Evolutionary conservation across 2,797 vertebrate species (phyloP).

Genomic region (Naso thynnoides): DNA sequence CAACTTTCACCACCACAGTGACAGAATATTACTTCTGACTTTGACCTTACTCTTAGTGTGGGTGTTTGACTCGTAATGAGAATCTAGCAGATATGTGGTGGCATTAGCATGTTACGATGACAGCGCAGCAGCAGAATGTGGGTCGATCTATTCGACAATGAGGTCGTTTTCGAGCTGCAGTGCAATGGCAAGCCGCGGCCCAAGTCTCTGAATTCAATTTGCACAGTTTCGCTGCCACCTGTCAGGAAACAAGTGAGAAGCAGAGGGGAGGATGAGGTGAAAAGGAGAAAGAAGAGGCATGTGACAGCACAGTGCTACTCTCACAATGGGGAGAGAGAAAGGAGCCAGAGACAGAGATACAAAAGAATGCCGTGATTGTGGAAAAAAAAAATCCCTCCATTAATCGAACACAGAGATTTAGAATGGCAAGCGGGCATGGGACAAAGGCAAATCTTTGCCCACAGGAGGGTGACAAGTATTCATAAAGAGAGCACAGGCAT

Average conservation of each 20-base stretch:
- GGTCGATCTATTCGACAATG: slow-evolving; percentile 37
- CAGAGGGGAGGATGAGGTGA: slow-evolving; percentile 47
- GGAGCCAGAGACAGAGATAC: slow-evolving; percentile 16
- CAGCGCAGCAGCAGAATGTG: slow-evolving; percentile 22
- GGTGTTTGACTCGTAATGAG: slow-evolving; percentile 48
- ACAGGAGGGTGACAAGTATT: slow-evolving; percentile 63
- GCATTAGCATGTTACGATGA: slow-evolving; percentile 53
- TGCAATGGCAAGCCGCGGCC: slow-evolving; percentile 46
- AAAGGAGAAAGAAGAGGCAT: slow-evolving; percentile 62
- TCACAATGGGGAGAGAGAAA: slow-evolving; percentile 71
- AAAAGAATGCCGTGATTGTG: slow-evolving; percentile 21
- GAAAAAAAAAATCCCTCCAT: slow-evolving; percentile 50
- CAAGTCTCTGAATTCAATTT: slow-evolving; percentile 74
- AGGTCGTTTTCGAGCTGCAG: slow-evolving; percentile 42
- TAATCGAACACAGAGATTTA: slow-evolving; percentile 26
- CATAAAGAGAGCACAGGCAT: slow-evolving; percentile 55
- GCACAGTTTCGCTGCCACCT: slow-evolving; percentile 64
- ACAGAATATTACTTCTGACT: slow-evolving; percentile 8
- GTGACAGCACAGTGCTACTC: slow-evolving; percentile 71
- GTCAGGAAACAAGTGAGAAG: slow-evolving; percentile 63
- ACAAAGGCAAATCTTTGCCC: slow-evolving; percentile 53
- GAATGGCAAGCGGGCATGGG: slow-evolving; percentile 44
- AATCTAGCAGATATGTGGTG: slow-evolving; percentile 39
- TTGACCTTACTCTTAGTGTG: slow-evolving; percentile 37
- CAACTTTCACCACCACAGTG: slow-evolving; percentile 9